These are phyloP conservation scores for Anolis sagrei DNA, from an alignment of 2,113 vertebrate species.

Conservation along the genomic window DNA sequence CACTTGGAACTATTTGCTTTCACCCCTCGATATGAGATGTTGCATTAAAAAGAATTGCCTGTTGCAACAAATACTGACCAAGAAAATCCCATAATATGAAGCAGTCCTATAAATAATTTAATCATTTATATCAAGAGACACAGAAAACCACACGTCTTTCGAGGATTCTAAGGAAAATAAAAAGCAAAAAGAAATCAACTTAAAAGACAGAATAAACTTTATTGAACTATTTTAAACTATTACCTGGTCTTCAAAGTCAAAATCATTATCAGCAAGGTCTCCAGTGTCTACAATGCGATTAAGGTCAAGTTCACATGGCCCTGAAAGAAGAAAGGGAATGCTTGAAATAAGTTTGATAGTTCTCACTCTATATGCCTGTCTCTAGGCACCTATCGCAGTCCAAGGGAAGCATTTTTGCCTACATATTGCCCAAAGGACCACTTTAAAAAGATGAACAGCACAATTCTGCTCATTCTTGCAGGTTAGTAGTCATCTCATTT, in stretches of 20 bases:
- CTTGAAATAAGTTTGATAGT: slow-evolving; percentile 29
- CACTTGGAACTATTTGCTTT: background rate
- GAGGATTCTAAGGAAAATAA: background rate
- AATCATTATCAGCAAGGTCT: slow-evolving; percentile 78
- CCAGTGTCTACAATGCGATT: slow-evolving; percentile 82
- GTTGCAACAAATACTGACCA: background rate
- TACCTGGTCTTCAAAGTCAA: slow-evolving; percentile 91
- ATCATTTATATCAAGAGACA: too few relatives aligned
- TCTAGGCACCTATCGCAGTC: background rate
- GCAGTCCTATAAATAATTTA: too few relatives aligned
- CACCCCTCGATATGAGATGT: background rate
- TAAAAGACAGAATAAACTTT: background rate
- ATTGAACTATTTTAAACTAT: slow-evolving; percentile 33
- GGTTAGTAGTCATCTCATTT: background rate
- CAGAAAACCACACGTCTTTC: too few relatives aligned
- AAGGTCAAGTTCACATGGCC: slow-evolving; percentile 86
- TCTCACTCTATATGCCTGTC: slow-evolving; percentile 16
- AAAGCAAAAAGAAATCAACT: background rate
- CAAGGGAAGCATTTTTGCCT: slow-evolving; percentile 2
- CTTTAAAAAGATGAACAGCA: slow-evolving; percentile 16
- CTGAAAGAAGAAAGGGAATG: slow-evolving; percentile 72
- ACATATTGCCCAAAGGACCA: background rate
- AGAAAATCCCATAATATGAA: background rate
- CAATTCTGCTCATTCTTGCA: background rate
- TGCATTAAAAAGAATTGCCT: background rate